These are phyloP conservation scores for Drosophila nigrodunni DNA, from an alignment of 1,140 invertebrate genomes.

Conservation along the genomic window DNA sequence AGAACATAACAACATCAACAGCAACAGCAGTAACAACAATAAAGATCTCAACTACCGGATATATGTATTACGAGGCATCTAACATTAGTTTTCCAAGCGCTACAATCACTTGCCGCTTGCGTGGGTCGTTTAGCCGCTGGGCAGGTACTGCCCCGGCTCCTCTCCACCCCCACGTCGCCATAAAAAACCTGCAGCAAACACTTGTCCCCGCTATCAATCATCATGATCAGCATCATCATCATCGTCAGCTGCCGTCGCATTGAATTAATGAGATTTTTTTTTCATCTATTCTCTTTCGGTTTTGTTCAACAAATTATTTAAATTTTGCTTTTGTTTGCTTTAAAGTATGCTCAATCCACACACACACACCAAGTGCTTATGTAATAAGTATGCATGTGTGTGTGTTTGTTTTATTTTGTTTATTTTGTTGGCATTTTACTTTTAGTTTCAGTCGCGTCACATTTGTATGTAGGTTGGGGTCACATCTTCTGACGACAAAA, in stretches of 20 bases:
- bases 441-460: constrained; percentile 66
- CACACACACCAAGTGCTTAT: constrained; percentile 54
- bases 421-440: constrained; percentile 78
- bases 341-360: constrained; percentile 57
- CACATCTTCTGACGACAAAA: constrained; percentile 73
- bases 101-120: constrained; percentile 24
- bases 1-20: constrained; percentile 1
- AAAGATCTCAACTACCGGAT: constrained; percentile 39
- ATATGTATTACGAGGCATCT: constrained; percentile 21
- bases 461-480: constrained; percentile 76
- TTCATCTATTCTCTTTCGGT: constrained; percentile 13
- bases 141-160: constrained; percentile 24
- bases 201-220: constrained; percentile 32
- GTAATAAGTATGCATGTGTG: constrained; percentile 51
- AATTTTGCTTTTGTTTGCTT: constrained; percentile 54
- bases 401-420: constrained; percentile 43
- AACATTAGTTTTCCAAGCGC: constrained; percentile 15
- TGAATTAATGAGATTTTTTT: constrained; percentile 55
- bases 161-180: background rate
- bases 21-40: background rate
- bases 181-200: background rate
- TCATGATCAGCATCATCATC: constrained; percentile 35
- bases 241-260: constrained; percentile 40
- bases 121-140: constrained; percentile 26
- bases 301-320: constrained; percentile 57